Base-by-base conservation (phyloP, 2,113 vertebrate species). In the Forbesichthys agassizii region DNA sequence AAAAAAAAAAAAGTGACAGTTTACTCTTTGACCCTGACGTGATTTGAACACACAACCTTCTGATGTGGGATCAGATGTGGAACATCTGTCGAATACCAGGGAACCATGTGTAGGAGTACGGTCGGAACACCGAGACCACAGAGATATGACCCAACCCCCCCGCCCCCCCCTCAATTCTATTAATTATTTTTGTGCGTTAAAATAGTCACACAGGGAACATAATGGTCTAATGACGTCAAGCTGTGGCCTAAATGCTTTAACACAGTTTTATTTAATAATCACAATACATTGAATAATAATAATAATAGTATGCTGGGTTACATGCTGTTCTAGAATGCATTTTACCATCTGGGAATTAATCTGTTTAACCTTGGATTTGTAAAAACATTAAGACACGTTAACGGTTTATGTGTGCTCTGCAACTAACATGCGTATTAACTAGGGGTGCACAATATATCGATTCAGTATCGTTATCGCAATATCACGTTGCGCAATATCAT, bases 271-370 rank as follows among this genome's bases (percentile, higher is more conserved):
- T 11, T 51, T 13, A 51, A 13, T 13, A 51, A 11, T 51, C 27
- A 27, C 27, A 27, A 27, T 27, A 27, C 27, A 13, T 6, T 20
- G 54, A 55, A 10, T 13, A 53, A 53, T 14, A 16, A 55, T 16
- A 55, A 18, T 55, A 18, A 18, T 5, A 18, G 12, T 11, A 16
- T 20, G 58, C 58, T 7, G 58, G 58, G 46, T 42, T 61, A 42
- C 11, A 51, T 74, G 64, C 71, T 42, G 68, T n/a, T 71, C 10
- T 59, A 74, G 48, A 66, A 66, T 69, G 65, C 75, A 36, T 20
- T 49, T 59, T 33, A 71, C 83, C 69, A 72, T 36, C 66, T 66
- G 46, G 13, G 47, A 52, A 54, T 60, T 61, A 77, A 68, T 73
- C 42, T 64, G 20, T 46, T 61, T 42, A n/a, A 46, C 36, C 36